These are phyloP conservation scores for Chaetodon trifascialis DNA, from an alignment of 2,113 vertebrate genomes.

Conservation along the genomic window DNA sequence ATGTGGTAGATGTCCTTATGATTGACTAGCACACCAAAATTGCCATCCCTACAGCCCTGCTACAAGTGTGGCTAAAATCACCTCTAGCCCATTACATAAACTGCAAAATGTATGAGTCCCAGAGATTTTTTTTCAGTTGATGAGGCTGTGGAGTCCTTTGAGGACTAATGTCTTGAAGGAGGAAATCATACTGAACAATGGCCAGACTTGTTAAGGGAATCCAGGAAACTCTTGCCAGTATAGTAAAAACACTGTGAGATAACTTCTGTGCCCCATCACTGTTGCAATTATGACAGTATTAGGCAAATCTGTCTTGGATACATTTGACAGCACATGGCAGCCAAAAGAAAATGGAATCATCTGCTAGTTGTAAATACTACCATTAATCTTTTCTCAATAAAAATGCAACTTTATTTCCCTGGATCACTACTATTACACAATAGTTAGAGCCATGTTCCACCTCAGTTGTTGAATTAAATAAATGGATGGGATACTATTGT, in stretches of 20 bases:
- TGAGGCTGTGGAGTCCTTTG: neutral
- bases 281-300: neutral
- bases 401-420: neutral
- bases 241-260: neutral
- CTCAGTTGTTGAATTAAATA: neutral
- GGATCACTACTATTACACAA: slow-evolving; percentile 2
- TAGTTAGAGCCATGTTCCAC: neutral
- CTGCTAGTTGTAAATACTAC: neutral
- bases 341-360: neutral
- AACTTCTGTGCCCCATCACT: neutral
- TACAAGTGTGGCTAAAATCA: too few species aligned
- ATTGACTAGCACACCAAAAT: too few species aligned
- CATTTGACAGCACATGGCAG: slow-evolving; percentile 4
- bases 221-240: neutral
- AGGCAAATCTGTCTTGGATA: slow-evolving; percentile 14
- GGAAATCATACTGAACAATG: slow-evolving; percentile 11
- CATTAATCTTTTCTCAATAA: neutral
- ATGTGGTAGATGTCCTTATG: neutral
- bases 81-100: too few species aligned
- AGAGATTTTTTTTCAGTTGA: too few species aligned
- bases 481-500: neutral
- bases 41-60: too few species aligned
- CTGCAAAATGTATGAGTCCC: too few species aligned
- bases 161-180: neutral
- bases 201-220: neutral